Percentiles rank a stretch among this genome's conserved stretches.
Evolutionary conservation across 2,888 invertebrate genomes (phyloP).

Genomic region (Cosmia pyralina): DNA sequence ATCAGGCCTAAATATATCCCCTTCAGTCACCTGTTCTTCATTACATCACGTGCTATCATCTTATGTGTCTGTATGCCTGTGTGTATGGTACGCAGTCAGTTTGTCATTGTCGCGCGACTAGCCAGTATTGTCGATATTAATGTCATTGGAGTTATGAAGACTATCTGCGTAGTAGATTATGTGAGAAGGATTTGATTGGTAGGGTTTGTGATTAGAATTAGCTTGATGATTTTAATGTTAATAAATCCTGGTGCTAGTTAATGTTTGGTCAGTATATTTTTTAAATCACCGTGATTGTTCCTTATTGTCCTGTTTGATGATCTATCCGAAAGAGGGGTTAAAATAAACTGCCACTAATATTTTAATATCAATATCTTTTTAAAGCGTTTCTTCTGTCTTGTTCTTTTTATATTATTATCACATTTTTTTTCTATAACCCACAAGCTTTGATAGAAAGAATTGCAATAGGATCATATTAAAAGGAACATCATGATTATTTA

Average conservation of each 20-base stretch:
- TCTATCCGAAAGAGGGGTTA: no score
- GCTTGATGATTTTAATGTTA: neutral
- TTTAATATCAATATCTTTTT: no score
- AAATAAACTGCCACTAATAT: no score
- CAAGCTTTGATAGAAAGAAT: no score
- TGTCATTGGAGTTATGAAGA: slow-evolving; percentile 48
- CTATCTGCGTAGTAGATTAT: slow-evolving; percentile 12
- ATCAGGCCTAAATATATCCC: slow-evolving; percentile 54
- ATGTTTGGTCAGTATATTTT: neutral
- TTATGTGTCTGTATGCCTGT: slow-evolving; percentile 12
- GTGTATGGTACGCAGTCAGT: slow-evolving; percentile 29
- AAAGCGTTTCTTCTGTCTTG: no score
- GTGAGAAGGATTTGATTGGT: slow-evolving; percentile 3
- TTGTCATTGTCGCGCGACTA: slow-evolving; percentile 50
- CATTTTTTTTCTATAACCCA: no score
- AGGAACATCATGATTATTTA: no score
- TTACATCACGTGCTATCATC: slow-evolving; percentile 47
- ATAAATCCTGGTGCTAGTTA: neutral
- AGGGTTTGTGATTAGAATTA: neutral
- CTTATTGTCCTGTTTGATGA: no score
- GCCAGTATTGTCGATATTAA: slow-evolving; percentile 62
- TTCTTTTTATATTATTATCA: no score
- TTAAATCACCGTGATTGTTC: neutral
- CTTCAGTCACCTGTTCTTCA: slow-evolving; percentile 54
- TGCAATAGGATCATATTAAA: no score